phyloP scores from a whole-genome alignment of 2,797 vertebrate species.

The Adrianichthys oophorus region DNA sequence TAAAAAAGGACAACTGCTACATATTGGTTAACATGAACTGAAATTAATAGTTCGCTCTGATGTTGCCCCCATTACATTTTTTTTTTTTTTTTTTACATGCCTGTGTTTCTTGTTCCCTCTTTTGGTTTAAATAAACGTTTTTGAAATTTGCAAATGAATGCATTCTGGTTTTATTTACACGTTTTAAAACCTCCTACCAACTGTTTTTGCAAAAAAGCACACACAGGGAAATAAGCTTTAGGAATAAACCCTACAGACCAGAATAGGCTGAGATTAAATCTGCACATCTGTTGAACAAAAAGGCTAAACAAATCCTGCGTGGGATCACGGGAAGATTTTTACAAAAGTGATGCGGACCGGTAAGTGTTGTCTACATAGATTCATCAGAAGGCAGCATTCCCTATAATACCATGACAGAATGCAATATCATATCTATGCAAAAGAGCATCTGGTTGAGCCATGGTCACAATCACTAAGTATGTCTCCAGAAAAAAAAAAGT shows the following conservation, averaged over 20 bases:
- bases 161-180: neutral
- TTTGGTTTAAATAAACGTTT: no score
- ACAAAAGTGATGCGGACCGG: neutral
- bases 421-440: conserved; percentile 1
- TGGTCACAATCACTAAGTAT: neutral
- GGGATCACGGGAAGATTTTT: no score
- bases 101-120: no score
- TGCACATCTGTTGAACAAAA: conserved; percentile 3
- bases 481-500: neutral
- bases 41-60: no score
- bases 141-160: neutral
- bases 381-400: conserved; percentile 6
- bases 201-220: no score
- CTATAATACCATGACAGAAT: conserved; percentile 1
- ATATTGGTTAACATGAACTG: no score
- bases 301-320: conserved; percentile 6
- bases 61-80: no score
- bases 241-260: conserved; percentile 1
- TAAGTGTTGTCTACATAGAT: neutral
- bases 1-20: no score
- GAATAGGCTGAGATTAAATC: conserved; percentile 7
- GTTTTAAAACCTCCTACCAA: no score
- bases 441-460: conserved; percentile 7
- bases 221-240: neutral
- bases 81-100: no score